A percentile compares a stretch with the other conserved stretches of the same genome.
Evolutionary conservation across 2,797 vertebrate species (phyloP).

Genomic region (Sebastes umbrosus): DNA sequence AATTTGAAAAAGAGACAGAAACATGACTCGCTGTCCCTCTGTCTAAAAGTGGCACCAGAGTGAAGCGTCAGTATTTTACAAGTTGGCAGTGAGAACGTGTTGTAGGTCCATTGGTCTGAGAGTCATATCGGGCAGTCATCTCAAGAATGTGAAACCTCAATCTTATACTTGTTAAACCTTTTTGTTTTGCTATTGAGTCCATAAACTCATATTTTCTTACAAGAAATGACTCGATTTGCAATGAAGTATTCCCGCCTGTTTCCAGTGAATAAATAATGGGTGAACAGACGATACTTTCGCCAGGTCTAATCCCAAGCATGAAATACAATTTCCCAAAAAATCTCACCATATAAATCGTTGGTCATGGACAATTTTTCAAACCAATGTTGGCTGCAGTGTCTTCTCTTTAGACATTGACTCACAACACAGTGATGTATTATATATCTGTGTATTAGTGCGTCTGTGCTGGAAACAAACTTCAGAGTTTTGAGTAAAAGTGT

Average conservation of each 20-base stretch:
- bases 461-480: constrained; percentile 20
- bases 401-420: background rate
- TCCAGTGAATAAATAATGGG: background rate
- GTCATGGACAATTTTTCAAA: background rate
- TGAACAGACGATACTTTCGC: background rate
- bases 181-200: background rate
- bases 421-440: background rate
- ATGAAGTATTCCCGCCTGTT: background rate
- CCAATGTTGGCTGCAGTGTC: background rate
- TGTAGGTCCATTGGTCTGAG: no score
- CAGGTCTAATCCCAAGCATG: background rate
- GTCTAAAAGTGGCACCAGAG: no score
- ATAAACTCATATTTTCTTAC: background rate
- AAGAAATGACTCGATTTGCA: background rate
- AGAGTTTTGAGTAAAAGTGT: constrained; percentile 37
- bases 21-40: no score
- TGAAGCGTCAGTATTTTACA: no score
- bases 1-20: no score
- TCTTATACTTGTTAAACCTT: no score
- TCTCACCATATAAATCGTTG: background rate
- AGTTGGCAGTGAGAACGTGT: no score
- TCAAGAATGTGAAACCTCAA: no score
- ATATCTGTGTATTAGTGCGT: background rate
- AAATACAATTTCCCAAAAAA: background rate
- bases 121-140: no score